Base-by-base conservation (phyloP, 2,113 vertebrate species). In the Cricetomys ansorgei region DNA sequence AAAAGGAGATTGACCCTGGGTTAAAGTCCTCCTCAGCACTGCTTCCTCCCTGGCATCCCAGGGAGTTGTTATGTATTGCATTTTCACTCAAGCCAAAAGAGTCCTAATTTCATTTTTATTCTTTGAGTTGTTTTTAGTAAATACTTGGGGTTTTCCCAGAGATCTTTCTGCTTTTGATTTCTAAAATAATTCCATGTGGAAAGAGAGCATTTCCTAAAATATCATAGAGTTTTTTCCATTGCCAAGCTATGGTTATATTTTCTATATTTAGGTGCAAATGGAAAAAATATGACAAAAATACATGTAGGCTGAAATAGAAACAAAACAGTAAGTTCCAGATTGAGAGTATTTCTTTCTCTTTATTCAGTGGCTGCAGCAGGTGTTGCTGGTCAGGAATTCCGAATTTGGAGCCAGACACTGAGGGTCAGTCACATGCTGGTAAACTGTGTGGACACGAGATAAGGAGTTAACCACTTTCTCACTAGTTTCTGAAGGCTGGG, bases 211-310 rank as follows among this genome's bases (percentile, higher is more conserved):
- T 89, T 50, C 67, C 59, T 83, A 79, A 69, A 11, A 50, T 88
- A 64, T 62, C 80, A 88, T 34, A 93, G 37, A 75, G 31, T n/a
- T 57, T 77, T 34, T 88, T 88, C 80, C n/a, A 85, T 89, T 91
- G 84, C n/a, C 77, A 70, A 17, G 8, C 34, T 89, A 21, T 55
- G 73, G 9, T 65, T 94, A 50, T 90, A 72, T 86, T 88, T 96
- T 77, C 73, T 92, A 75, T 84, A 79, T 96, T 85, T 80, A 94
- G 85, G 50, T 81, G 31, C 45, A 92, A 85, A 85, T 4, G 84
- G 57, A 94, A 84, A 92, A n/a, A 84, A 92, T 27, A 85, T 19
- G 50, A 64, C 86, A 76, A 91, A 89, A 92, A 81, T 89, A 91
- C 9, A 37, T 37, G 21, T 84, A 70, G 6, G 9, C 53, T 40